phyloP scores from a whole-genome alignment of 2,888 invertebrate genomes.

The Toxonevra muliebris region DNA sequence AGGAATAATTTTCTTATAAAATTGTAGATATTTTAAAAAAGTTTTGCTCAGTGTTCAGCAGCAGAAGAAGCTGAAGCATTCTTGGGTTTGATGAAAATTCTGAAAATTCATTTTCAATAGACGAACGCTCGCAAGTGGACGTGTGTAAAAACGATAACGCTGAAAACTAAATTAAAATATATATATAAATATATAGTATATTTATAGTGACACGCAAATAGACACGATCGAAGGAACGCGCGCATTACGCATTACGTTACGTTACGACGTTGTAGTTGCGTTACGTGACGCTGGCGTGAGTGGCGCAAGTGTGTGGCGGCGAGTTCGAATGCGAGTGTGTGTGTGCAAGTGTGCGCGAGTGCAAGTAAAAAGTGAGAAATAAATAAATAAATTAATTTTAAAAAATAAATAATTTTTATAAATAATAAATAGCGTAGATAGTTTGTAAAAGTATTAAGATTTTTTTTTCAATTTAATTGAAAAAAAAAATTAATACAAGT shows the following conservation, averaged over 20 bases:
- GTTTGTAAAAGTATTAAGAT: too few relatives aligned
- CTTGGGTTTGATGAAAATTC: neutral
- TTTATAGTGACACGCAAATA: too few relatives aligned
- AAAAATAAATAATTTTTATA: too few relatives aligned
- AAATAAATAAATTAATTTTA: too few relatives aligned
- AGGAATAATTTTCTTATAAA: neutral
- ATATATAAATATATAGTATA: too few relatives aligned
- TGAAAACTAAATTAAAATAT: too few relatives aligned
- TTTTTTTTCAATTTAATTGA: too few relatives aligned
- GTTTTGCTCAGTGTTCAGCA: too few relatives aligned
- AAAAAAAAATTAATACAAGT: neutral
- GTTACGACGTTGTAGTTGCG: neutral
- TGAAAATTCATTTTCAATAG: slow-evolving; percentile 56
- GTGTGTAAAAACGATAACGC: slow-evolving; percentile 34
- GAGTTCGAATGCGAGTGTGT: neutral
- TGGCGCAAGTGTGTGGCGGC: neutral
- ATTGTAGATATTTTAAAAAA: neutral
- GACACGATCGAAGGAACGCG: neutral
- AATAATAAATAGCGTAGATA: too few relatives aligned
- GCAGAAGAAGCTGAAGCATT: neutral
- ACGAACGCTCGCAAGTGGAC: slow-evolving; percentile 58
- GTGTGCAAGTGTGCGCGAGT: neutral
- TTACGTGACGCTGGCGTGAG: neutral
- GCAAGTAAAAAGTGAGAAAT: neutral
- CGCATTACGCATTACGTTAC: neutral